Base-by-base conservation (phyloP, 2,888 invertebrate genomes). In the Agrenia bidenticulata region DNA sequence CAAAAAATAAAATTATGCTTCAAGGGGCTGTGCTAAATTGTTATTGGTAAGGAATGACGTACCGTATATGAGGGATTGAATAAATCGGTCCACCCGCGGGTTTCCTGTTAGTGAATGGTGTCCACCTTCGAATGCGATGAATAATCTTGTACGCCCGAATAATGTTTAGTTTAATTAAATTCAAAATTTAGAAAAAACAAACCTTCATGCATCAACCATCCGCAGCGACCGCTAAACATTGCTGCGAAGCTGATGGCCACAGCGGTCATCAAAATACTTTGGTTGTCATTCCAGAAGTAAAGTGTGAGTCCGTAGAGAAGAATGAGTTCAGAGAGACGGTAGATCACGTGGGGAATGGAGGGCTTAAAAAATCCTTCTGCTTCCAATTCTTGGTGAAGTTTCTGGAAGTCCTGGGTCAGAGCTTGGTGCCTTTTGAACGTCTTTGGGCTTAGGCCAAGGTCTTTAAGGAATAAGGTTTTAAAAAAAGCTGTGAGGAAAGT, bases 161-260 rank as follows among this genome's bases (percentile, higher is more conserved):
- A n/a, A n/a, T n/a, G n/a, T n/a, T n/a, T n/a, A n/a, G n/a, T n/a
- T n/a, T n/a, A n/a, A n/a, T n/a, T n/a, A n/a, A n/a, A n/a, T n/a
- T n/a, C n/a, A n/a, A n/a, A n/a, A n/a, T n/a, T n/a, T n/a, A n/a
- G n/a, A n/a, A n/a, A n/a, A n/a, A n/a, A n/a, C n/a, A n/a, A n/a
- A n/a, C n/a, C n/a, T 64, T 68, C 68, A 57, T 76, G 76, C 67
- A 69, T 69, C 0, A 76, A 57, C 74, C 74, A 76, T 5, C 74
- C 72, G 7, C 50, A 62, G 5, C 76, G 49, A 9, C 76, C 76
- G 55, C 70, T 70, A 51, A 72, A 73, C 63, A 74, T 61, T 5
- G 65, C 32, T 7, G 11, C 11, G 32, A 32, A 7, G 32, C 4
- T 32, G 4, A 32, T 11, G 4, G 32, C 4, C 5, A 11, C 32